These are phyloP conservation scores for Carassius auratus DNA, from an alignment of 2,113 vertebrate genomes.

Conservation along the genomic window DNA sequence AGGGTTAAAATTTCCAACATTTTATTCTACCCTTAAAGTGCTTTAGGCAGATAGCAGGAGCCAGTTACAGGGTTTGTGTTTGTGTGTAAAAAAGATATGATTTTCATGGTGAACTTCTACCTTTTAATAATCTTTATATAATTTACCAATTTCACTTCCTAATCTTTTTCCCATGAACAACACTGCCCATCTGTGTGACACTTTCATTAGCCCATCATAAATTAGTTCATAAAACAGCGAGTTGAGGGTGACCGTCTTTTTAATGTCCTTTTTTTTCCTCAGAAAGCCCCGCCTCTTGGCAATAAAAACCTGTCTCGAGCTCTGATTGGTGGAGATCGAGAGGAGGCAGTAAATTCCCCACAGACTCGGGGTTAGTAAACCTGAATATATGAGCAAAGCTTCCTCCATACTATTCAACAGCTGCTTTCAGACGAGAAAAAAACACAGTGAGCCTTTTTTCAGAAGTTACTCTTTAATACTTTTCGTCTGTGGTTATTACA, in stretches of 20 bases:
- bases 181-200: neutral
- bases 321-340: conserved; percentile 25
- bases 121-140: neutral
- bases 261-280: neutral
- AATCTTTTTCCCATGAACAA: neutral
- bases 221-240: neutral
- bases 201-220: neutral
- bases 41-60: neutral
- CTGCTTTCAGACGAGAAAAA: neutral
- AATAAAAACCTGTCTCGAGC: neutral
- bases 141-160: neutral
- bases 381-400: neutral
- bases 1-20: neutral
- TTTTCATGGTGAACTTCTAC: no score
- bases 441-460: conserved; percentile 13
- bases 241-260: neutral
- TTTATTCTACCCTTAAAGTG: neutral
- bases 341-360: conserved; percentile 21
- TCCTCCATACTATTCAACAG: neutral
- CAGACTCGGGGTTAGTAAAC: neutral
- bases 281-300: neutral
- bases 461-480: conserved; percentile 68
- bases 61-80: neutral
- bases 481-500: conserved; percentile 67
- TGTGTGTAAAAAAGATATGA: no score